Conservation (phyloP, 2,888 invertebrate species). For the Plagodis pulveraria region DNA sequence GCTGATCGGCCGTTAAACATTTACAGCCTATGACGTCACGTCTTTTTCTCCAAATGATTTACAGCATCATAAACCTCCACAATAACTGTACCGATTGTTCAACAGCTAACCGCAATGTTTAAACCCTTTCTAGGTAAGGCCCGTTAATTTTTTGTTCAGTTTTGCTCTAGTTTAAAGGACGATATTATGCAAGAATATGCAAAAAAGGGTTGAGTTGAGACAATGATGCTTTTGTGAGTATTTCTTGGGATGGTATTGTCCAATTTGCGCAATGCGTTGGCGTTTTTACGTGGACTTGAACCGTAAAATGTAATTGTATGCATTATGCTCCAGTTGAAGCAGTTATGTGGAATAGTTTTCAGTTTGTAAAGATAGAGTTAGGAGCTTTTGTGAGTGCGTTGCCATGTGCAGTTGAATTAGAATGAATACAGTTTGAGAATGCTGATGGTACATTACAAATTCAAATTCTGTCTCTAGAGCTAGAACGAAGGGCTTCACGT, state of each 20-base stretch:
- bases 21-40: constrained; percentile 78
- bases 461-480: neutral
- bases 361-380: constrained; percentile 29
- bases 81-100: constrained; percentile 83
- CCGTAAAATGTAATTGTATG: constrained; percentile 50
- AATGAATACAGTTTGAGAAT: constrained; percentile 25
- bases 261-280: constrained; percentile 47
- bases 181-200: constrained; percentile 81
- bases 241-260: constrained; percentile 58
- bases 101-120: constrained; percentile 83
- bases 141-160: constrained; percentile 58
- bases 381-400: constrained; percentile 30
- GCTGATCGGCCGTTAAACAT: constrained; percentile 81
- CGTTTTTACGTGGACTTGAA: constrained; percentile 38
- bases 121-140: constrained; percentile 81
- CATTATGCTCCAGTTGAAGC: constrained; percentile 27
- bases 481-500: neutral
- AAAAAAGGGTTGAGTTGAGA: constrained; percentile 73
- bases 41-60: constrained; percentile 80
- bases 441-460: neutral
- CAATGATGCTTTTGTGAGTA: constrained; percentile 52
- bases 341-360: constrained; percentile 20
- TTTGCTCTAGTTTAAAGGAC: constrained; percentile 80
- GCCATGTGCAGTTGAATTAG: constrained; percentile 32
- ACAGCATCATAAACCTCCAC: constrained; percentile 77